Base-by-base conservation (phyloP, 2,797 vertebrate genomes). In the Tolypeutes matacus region DNA sequence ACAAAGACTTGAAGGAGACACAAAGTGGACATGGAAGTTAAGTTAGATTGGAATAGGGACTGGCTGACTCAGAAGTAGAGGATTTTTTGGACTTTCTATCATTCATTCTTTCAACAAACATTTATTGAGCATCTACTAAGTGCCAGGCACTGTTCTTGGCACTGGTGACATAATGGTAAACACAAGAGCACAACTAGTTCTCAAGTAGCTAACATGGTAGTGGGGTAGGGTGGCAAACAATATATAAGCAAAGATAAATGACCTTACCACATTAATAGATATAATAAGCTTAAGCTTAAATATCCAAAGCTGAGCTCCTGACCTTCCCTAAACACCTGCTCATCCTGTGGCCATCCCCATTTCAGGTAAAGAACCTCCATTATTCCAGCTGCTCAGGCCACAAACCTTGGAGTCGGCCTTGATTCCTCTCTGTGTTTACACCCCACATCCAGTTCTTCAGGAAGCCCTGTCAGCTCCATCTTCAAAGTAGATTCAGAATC, bases 71-170 rank as follows among this genome's bases (percentile, higher is more conserved):
- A 34, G 29, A 56, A 69, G 73, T 53, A 49, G 31, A 91, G n/a
- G 42, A 39, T 31, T 86, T 36, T 77, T 20, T 27, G 29, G 73
- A 62, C 21, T 88, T 88, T 21, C 42, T 73, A 29, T 85, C 83
- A 65, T 87, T 86, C 46, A 39, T 87, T 84, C 69, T 83, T 73
- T 64, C 51, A 51, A 23, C 53, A 78, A 86, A 88, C 31, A 85
- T 36, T 67, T 21, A 51, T 23, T 89, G 51, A 80, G 39, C 62
- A 53, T 11, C 36, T 89, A 14, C 29, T 58, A 25, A 51, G 46
- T 81, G 27, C 69, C 72, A 73, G 83, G 36, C n/a, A 31, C 27
- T 29, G 29, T 69, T 75, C 60, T 58, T 64, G 62, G 20, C 13
- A 0, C 73, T 70, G 51, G 49, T 0, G 7, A 17, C 39, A 60